A percentile compares a stretch with the other conserved stretches of the same genome.
These are phyloP conservation scores for Proterorhinus semilunaris DNA, from an alignment of 2,113 vertebrate genomes.

Conservation along the genomic window DNA sequence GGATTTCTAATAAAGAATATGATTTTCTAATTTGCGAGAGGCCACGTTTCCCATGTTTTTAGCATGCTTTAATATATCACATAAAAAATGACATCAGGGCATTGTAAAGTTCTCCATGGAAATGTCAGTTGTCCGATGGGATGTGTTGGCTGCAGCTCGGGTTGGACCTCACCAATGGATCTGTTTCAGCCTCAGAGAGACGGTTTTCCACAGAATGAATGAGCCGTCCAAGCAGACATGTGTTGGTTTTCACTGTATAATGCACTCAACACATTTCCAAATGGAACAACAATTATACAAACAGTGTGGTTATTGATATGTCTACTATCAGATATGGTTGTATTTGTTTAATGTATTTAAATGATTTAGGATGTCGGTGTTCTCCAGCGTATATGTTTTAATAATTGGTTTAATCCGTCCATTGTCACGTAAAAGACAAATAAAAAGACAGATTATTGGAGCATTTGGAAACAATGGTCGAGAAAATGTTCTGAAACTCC, in stretches of 20 bases:
- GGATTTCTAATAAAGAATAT: no score
- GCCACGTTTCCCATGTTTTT: no score
- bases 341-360: no score
- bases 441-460: no score
- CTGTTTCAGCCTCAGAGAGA: background rate
- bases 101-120: background rate
- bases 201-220: slow-evolving; percentile 4
- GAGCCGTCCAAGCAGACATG: background rate
- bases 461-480: no score
- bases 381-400: no score
- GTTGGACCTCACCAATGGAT: background rate
- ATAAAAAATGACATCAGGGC: background rate
- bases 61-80: no score
- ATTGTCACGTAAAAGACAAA: no score
- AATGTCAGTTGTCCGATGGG: slow-evolving; percentile 3
- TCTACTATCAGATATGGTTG: background rate
- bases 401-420: no score
- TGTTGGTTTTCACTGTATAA: slow-evolving; percentile 7
- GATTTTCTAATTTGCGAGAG: no score
- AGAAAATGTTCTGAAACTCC: no score
- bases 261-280: background rate
- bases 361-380: no score
- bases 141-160: slow-evolving; percentile 3
- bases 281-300: background rate
- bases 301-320: background rate